Base-by-base conservation (phyloP, 1,140 invertebrate genomes). In the Tigriopus japonicus region DNA sequence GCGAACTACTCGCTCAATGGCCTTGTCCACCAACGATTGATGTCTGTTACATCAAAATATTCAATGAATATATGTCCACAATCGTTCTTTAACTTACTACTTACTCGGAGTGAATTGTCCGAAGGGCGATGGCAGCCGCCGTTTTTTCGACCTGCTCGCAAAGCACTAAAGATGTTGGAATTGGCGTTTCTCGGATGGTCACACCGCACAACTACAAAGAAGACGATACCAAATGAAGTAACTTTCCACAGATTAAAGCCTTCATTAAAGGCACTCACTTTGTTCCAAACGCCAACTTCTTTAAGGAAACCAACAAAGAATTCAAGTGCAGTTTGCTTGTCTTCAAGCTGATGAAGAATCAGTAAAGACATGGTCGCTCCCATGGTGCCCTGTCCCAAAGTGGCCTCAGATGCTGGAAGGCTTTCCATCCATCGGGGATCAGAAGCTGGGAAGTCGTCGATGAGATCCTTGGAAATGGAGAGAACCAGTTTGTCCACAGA, bases 361-460 rank as follows among this genome's bases (percentile, higher is more conserved):
- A 91, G 84, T 72, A 92, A 78, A 1, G 86, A 84, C 42, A 76
- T 69, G 3, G 75, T 59, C 24, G 63, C 51, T 21, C 64, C 68
- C 5, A 60, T 53, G 54, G 42, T 52, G 51, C 65, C 56, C 53
- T 55, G 43, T 35, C 28, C 28, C 28, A 35, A 35, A 35, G 28
- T 35, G 13, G 60, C 64, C 59, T 68, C 53, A 68, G 72, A 70
- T 52, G 68, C 56, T 55, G 67, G 67, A 9, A 68, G 56, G 13
- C 67, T 67, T 63, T 76, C 74, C 49, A 77, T 77, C 86, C 83
- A 93, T 64, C 89, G 75, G 1, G 89, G 90, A 78, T 95, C 90
- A 52, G 84, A 80, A 1, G 82, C 80, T 7, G 90, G 91, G 64
- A 82, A 81, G 73, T 94, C 89, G 71, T 94, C 84, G 51, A 92